Percentiles rank a stretch among this genome's conserved stretches.
phyloP scores from a whole-genome alignment of 2,888 invertebrate species.

The Oasisia sp. region DNA sequence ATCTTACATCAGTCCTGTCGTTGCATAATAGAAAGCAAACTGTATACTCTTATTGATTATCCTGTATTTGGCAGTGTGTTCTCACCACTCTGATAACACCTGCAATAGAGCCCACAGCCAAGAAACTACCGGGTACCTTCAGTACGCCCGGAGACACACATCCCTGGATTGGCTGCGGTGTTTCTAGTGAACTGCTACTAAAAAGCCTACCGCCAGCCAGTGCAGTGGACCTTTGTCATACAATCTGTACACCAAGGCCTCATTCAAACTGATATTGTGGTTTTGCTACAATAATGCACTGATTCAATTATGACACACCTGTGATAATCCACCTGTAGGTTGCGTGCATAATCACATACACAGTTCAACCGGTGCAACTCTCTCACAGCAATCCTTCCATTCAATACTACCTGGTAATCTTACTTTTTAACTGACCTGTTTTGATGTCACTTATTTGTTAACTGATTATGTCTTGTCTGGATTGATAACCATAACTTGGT shows the following conservation, averaged over 20 bases:
- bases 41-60: background rate
- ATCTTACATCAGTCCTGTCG: background rate
- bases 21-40: background rate
- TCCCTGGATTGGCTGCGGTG: too few species aligned
- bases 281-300: background rate
- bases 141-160: too few species aligned
- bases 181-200: too few species aligned
- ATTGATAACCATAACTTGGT: background rate
- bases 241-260: background rate
- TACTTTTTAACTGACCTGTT: background rate
- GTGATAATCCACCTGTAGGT: background rate
- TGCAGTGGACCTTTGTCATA: too few species aligned
- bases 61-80: background rate
- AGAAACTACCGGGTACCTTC: too few species aligned
- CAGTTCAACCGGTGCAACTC: background rate
- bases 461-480: background rate
- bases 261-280: background rate
- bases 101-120: background rate
- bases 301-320: background rate
- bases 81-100: background rate
- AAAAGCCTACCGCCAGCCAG: too few species aligned
- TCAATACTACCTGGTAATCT: background rate
- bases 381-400: background rate
- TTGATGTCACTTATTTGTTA: background rate
- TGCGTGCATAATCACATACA: background rate